Evolutionary conservation across 2,113 vertebrate genomes (phyloP), one percentile per base, ranked within the genome.

Genomic region (Amphiprion percula): DNA sequence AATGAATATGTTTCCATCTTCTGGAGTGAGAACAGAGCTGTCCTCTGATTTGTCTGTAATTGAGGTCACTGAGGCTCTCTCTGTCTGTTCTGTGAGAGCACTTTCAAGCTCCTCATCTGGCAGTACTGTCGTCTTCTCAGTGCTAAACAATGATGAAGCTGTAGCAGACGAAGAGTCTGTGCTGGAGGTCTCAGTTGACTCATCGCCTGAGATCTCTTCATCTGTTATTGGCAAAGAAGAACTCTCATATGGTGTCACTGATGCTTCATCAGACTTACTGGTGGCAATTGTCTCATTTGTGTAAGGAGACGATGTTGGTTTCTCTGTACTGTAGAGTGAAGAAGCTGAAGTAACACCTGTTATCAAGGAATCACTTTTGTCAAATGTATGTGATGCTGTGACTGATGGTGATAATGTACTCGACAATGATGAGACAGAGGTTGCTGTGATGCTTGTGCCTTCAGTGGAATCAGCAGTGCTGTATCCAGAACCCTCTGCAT

Each of bases 281-380:
- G 33, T 33, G 10, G 17, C 30, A 33, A 28, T 17, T 16, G 11
- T 47, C 2, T 58, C 30, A 49, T 19, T 24, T 37, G 19, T 26
- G 24, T 23, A 69, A 49, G 37, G 23, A 60, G 62, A 37, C 37
- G 46, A 3, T 30, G 67, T 64, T 54, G 62, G 30, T 62, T 50
- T 56, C 19, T 67, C 54, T 66, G 69, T 79, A 47, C 41, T 79
- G 28, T 16, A 16, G 19, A 74, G 10, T 16, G 60, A 61, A 28
- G 54, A 66, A 0, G 10, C 26, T 12, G 7, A 30, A 5, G 30
- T 30, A 5, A 30, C 30, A 30, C 30, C 30, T 30, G 30, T 30
- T 30, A 6, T 30, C 3, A 30, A 30, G 4, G 30, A 4, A 30
- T 30, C 30, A 30, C 30, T 30, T 30, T 2, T 30, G 30, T 30